phyloP scores from a whole-genome alignment of 2,113 vertebrate species.

The Ailurus styani region DNA sequence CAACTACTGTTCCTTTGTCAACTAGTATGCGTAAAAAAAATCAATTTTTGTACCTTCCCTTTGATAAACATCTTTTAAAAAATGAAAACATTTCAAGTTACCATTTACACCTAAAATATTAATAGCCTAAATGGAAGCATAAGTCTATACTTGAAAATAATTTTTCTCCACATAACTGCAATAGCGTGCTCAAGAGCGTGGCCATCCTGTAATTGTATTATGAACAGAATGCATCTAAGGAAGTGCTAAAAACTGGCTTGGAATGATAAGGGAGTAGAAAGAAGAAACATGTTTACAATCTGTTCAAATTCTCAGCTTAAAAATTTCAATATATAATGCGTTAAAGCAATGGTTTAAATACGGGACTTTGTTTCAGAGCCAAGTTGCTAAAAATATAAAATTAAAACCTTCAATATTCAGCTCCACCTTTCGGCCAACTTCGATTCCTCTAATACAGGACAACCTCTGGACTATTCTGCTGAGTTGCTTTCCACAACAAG shows the following conservation, averaged over 20 bases:
- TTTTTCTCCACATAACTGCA: conserved; percentile 3
- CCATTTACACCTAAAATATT: not conserved
- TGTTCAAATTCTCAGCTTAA: conserved; percentile 51
- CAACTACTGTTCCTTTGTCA: conserved; percentile 49
- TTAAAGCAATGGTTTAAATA: conserved; percentile 29
- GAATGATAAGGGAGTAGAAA: not conserved
- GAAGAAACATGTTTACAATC: conserved; percentile 62
- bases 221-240: conserved; percentile 57
- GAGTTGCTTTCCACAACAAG: not conserved
- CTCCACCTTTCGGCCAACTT: not conserved
- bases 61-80: not conserved
- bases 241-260: conserved; percentile 33
- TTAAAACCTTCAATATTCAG: not conserved
- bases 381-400: not conserved
- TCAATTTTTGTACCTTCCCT: not conserved
- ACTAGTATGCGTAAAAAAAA: not conserved
- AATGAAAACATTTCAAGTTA: not conserved
- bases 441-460: not conserved
- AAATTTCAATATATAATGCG: not conserved
- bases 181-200: not conserved
- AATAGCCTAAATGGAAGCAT: not conserved
- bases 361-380: not conserved
- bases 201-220: not conserved
- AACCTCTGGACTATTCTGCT: no score
- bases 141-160: not conserved